phyloP scores from a whole-genome alignment of 1,140 invertebrate genomes.

The Drosophila eugracilis region DNA sequence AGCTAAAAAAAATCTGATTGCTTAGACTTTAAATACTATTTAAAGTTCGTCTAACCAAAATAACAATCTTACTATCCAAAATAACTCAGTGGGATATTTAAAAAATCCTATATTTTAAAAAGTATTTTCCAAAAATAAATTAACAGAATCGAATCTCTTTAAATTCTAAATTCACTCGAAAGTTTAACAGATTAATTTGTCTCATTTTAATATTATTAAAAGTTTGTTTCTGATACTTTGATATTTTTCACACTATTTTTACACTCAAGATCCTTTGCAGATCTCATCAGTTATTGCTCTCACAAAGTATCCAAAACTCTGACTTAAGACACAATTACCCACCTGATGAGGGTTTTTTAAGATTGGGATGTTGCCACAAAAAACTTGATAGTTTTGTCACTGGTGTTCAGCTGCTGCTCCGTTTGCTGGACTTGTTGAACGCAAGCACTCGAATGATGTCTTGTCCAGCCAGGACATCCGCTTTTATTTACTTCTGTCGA shows the following conservation, averaged over 20 bases:
- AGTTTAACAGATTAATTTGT: background rate
- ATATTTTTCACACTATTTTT: background rate
- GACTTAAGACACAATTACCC: constrained; percentile 4
- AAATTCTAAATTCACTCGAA: no score
- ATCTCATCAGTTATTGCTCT: background rate
- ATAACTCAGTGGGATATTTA: no score
- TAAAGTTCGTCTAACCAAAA: no score
- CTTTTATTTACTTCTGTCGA: constrained; percentile 78
- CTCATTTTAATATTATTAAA: background rate
- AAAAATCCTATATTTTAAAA: no score
- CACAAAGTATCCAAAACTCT: background rate
- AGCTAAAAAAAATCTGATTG: background rate
- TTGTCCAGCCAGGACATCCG: constrained; percentile 67
- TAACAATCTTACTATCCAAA: no score
- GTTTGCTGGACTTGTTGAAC: constrained; percentile 70
- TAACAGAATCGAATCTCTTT: no score
- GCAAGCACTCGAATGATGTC: constrained; percentile 76
- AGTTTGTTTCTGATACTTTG: no score
- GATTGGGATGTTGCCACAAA: constrained; percentile 8
- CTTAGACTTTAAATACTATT: no score
- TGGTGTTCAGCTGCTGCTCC: constrained; percentile 11
- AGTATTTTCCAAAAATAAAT: no score
- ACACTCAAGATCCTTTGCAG: no score
- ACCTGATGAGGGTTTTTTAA: constrained; percentile 19
- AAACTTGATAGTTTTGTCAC: constrained; percentile 11